A percentile compares a stretch with the other conserved stretches of the same genome.
Evolutionary conservation across 2,797 vertebrate species (phyloP).

Genomic region (Myoxocephalus aenaeus): DNA sequence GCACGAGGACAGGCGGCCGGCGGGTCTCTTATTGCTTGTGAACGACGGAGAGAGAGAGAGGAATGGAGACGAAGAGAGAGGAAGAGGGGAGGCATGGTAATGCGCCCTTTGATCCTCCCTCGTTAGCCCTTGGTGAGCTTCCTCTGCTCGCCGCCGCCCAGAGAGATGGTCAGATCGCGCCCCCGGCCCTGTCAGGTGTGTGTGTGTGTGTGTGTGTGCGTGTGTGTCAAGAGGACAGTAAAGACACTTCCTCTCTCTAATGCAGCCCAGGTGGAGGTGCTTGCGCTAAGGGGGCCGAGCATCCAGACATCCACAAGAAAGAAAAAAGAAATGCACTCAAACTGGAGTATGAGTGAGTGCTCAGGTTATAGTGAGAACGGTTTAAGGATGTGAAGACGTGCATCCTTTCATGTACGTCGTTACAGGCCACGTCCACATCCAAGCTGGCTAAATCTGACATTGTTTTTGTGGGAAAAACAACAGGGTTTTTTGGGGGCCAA

Average conservation of each 20-base stretch:
- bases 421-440: conserved; percentile 24
- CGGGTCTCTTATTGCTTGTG: conserved; percentile 81
- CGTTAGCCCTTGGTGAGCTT: conserved; percentile 80
- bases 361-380: conserved; percentile 18
- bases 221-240: conserved; percentile 64
- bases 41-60: conserved; percentile 55
- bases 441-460: not conserved
- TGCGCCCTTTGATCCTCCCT: conserved; percentile 85
- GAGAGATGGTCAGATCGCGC: conserved; percentile 74
- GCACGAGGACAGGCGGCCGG: conserved; percentile 79
- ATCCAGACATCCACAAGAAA: conserved; percentile 30
- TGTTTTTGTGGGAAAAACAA: not conserved
- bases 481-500: not conserved
- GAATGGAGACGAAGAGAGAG: conserved; percentile 36
- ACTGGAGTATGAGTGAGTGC: not conserved
- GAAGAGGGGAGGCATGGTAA: conserved; percentile 81
- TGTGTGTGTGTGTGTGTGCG: conserved; percentile 49
- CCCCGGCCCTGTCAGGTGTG: conserved; percentile 63
- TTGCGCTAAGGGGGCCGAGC: conserved; percentile 44
- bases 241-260: conserved; percentile 80
- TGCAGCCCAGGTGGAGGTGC: conserved; percentile 79
- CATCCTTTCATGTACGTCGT: conserved; percentile 24
- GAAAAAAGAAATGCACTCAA: not conserved
- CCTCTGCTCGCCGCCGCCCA: conserved; percentile 69
- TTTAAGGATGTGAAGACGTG: conserved; percentile 15